A percentile compares a stretch with the other conserved stretches of the same genome.
Conservation (phyloP, 2,888 invertebrate species). For the Leptinotarsa peninsularis region DNA sequence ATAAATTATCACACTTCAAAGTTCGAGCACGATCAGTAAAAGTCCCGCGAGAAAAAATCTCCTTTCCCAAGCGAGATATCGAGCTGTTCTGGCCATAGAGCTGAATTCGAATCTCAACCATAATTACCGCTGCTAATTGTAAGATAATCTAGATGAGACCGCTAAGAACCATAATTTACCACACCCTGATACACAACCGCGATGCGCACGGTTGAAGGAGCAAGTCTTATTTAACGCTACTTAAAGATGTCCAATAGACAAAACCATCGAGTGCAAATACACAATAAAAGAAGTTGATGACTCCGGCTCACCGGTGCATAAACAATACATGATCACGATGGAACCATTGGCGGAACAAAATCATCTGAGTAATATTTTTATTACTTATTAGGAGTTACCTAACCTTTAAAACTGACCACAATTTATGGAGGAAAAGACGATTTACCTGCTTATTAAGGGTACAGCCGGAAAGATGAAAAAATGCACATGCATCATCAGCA, state of each 20-base stretch:
- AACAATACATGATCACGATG: conserved; percentile 25
- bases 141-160: conserved; percentile 57
- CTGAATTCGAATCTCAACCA: conserved; percentile 41
- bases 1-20: conserved; percentile 28
- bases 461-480: too few species aligned
- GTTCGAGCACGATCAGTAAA: conserved; percentile 19
- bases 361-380: background rate
- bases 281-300: conserved; percentile 54
- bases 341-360: conserved; percentile 4
- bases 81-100: conserved; percentile 2
- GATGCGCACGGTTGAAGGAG: conserved; percentile 58
- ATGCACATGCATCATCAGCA: too few species aligned
- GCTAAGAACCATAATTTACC: conserved; percentile 40
- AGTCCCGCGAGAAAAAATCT: conserved; percentile 20
- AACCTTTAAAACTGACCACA: too few species aligned
- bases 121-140: conserved; percentile 51
- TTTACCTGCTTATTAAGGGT: too few species aligned
- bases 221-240: conserved; percentile 60
- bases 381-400: background rate
- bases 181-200: conserved; percentile 32
- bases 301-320: conserved; percentile 15
- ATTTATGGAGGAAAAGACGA: too few species aligned
- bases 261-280: conserved; percentile 55
- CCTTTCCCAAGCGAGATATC: conserved; percentile 13
- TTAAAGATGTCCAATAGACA: conserved; percentile 59